Base-by-base conservation (phyloP, 2,888 invertebrate species). In the Ischnus inquisitorius region DNA sequence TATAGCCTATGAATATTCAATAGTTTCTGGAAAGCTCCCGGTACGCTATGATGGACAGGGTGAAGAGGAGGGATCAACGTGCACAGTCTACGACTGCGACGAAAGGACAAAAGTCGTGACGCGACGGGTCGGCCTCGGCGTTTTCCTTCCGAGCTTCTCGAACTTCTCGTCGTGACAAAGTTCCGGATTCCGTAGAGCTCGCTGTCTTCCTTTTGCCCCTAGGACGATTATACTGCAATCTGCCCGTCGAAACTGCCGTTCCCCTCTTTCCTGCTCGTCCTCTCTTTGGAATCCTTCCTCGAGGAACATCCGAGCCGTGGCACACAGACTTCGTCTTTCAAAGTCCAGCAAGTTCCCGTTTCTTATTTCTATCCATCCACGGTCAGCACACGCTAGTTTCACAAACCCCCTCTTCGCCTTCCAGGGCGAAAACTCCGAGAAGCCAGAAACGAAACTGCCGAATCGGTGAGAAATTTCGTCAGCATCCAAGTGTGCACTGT, bases 1-100 rank as follows among this genome's bases (percentile, higher is more conserved):
- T 90, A 90, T 90, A 90, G 89, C 89, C 90, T 89, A 91, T 91
- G 91, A 90, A 92, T 92, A 91, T 92, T 91, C 92, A 92, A 91
- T 91, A 90, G 90, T 88, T 88, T 85, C 85, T 60, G 12, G 19
- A 64, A 48, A 43, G 60, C 54, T 19, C 39, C 22, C 8, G n/a
- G 16, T 46, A 16, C 28, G n/a, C 10, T 16, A 39, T 34, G 39
- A 64, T 34, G 39, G 64, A 64, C 16, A 19, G 64, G 64, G 39
- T 48, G 74, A 34, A 62, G 34, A 62, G 28, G 10, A 22, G 62
- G 5, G 14, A 16, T 5, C n/a, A 19, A 28, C n/a, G 22, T 19
- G 19, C 43, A 41, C 14, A 62, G 60, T 51, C 60, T 22, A 25
- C 48, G 76, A 71, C 62, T 28, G 69, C 76, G 84, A 19, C 78